A percentile compares a stretch with the other conserved stretches of the same genome.
phyloP scores from a whole-genome alignment of 2,888 invertebrate species.

The Sphecodes monilicornis region DNA sequence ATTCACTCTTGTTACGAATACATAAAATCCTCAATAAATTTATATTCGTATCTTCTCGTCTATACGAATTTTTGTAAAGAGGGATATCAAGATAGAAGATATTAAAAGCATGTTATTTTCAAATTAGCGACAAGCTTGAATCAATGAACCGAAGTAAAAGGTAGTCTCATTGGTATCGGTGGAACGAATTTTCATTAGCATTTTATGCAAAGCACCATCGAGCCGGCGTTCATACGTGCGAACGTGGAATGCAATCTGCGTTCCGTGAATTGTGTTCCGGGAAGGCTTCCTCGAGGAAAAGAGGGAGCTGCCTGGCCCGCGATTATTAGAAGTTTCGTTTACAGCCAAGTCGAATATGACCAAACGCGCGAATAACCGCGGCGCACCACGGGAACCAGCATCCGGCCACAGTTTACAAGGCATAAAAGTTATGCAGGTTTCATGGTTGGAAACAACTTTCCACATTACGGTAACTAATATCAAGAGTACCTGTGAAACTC shows the following conservation, averaged over 20 bases:
- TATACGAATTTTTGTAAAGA: not conserved
- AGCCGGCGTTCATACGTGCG: conserved; percentile 8
- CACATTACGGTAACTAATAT: conserved; percentile 75
- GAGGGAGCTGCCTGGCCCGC: conserved; percentile 23
- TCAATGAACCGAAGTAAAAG: conserved; percentile 14
- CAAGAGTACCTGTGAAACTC: conserved; percentile 55
- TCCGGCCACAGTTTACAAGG: conserved; percentile 72
- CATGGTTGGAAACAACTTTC: conserved; percentile 67
- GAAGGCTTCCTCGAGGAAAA: not conserved
- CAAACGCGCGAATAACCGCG: conserved; percentile 63
- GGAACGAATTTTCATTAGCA: conserved; percentile 39
- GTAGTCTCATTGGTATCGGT: conserved; percentile 19
- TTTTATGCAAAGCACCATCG: conserved; percentile 27
- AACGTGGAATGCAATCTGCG: conserved; percentile 29
- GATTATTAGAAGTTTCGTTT: conserved; percentile 73
- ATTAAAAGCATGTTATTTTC: not conserved
- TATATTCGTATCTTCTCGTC: not conserved
- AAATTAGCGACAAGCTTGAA: conserved; percentile 4
- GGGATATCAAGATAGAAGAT: not conserved
- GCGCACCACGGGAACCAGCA: conserved; percentile 59
- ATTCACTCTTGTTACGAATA: not conserved
- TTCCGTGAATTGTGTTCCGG: conserved; percentile 13
- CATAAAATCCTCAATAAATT: not conserved
- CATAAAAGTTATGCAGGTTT: conserved; percentile 76
- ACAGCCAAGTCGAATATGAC: conserved; percentile 52